A percentile compares a stretch with the other conserved stretches of the same genome.
Conservation (phyloP, 2,888 invertebrate species). For the Nemurella pictetii region DNA sequence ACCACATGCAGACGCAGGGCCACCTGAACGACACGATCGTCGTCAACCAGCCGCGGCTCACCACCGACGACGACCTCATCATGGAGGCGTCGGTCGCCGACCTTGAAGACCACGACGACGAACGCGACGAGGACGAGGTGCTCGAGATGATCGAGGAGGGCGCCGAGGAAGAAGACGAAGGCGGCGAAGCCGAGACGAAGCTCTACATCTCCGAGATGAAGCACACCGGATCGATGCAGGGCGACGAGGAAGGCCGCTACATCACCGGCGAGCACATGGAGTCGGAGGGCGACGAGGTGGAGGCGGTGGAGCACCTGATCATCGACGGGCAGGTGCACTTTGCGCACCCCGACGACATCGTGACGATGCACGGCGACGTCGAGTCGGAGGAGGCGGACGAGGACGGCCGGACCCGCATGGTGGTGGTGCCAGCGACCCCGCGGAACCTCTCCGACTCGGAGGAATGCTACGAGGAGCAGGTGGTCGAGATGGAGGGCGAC, state of each 20-base stretch:
- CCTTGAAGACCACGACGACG: slow-evolving; percentile 46
- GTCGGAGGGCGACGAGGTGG: slow-evolving; percentile 43
- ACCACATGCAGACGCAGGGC: slow-evolving; percentile 74
- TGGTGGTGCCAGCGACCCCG: slow-evolving; percentile 44
- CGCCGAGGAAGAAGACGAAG: slow-evolving; percentile 44
- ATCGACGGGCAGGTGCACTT: slow-evolving; percentile 48
- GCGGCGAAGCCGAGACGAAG: slow-evolving; percentile 55
- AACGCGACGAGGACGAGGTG: slow-evolving; percentile 49
- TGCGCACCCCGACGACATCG: slow-evolving; percentile 45
- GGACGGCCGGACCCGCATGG: slow-evolving; percentile 39
- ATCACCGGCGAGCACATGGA: slow-evolving; percentile 37
- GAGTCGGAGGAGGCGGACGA: slow-evolving; percentile 43
- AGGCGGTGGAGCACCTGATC: slow-evolving; percentile 46
- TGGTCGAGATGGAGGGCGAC: slow-evolving; percentile 35
- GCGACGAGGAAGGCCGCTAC: slow-evolving; percentile 48
- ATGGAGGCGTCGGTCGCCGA: slow-evolving; percentile 50
- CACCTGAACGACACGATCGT: slow-evolving; percentile 81
- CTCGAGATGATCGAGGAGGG: slow-evolving; percentile 49
- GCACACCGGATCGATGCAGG: slow-evolving; percentile 56
- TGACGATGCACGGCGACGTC: slow-evolving; percentile 42
- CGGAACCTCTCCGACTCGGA: slow-evolving; percentile 32
- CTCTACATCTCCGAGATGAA: slow-evolving; percentile 58
- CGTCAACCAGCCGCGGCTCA: slow-evolving; percentile 76
- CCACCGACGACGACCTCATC: slow-evolving; percentile 59
- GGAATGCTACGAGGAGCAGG: slow-evolving; percentile 36